Conservation (phyloP, 2,888 invertebrate genomes). For the Heliconius erato region DNA sequence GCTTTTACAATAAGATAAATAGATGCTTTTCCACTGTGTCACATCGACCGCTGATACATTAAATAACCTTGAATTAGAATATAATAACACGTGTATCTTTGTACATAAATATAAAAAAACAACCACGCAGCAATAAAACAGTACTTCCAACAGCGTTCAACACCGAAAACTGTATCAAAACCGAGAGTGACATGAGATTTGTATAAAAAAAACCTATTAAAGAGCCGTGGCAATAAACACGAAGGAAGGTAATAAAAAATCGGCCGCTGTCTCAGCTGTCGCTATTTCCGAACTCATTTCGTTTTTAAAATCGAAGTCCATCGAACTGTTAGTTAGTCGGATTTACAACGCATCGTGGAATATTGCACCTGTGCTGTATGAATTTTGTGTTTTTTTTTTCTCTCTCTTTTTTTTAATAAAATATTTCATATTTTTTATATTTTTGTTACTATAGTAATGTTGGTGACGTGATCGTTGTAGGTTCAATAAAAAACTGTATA, state of each 20-base stretch:
- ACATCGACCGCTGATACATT: not conserved
- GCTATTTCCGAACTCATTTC: constrained; percentile 80
- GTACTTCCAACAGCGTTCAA: constrained; percentile 68
- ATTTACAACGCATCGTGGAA: constrained; percentile 52
- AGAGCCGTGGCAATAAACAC: constrained; percentile 83
- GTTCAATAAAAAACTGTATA: too few species aligned
- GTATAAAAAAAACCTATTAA: constrained; percentile 78
- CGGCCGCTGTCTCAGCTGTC: constrained; percentile 83
- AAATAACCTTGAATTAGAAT: not conserved
- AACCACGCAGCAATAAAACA: constrained; percentile 49
- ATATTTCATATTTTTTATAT: not conserved
- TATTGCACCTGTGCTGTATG: constrained; percentile 49
- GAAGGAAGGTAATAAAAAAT: constrained; percentile 83
- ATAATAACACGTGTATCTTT: not conserved
- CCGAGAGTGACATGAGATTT: constrained; percentile 75
- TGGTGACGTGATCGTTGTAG: not conserved
- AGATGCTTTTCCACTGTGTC: not conserved
- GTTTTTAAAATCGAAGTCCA: constrained; percentile 83
- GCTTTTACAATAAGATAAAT: not conserved
- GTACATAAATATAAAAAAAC: not conserved
- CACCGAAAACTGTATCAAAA: constrained; percentile 77
- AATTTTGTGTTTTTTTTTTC: constrained; percentile 20
- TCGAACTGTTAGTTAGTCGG: constrained; percentile 68
- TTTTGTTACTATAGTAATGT: not conserved
- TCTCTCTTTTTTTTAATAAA: constrained; percentile 9